A percentile compares a stretch with the other conserved stretches of the same genome.
These are phyloP conservation scores for Brenthis hecate DNA, from an alignment of 2,888 invertebrate species.

Conservation along the genomic window DNA sequence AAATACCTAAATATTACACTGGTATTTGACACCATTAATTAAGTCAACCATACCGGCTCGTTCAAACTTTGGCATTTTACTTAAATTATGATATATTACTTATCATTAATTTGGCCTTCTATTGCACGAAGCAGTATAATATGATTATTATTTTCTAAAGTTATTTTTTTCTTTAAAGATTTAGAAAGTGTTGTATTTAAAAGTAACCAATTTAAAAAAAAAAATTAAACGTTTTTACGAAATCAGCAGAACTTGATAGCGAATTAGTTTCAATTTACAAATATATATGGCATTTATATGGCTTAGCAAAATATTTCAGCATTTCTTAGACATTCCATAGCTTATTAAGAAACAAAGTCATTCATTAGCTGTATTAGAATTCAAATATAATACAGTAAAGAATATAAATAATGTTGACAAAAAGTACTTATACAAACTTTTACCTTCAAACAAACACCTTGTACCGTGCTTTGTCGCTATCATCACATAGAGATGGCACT, in stretches of 20 bases:
- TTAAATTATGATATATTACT: neutral
- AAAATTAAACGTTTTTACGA: too few relatives aligned
- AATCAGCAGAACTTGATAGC: too few relatives aligned
- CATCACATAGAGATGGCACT: slow-evolving; percentile 20
- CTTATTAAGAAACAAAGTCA: neutral
- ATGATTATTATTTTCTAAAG: too few relatives aligned
- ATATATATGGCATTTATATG: too few relatives aligned
- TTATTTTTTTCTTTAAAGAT: too few relatives aligned
- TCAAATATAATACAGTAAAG: neutral
- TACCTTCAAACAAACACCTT: neutral
- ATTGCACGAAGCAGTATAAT: slow-evolving; percentile 30
- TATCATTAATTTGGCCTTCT: slow-evolving; percentile 31
- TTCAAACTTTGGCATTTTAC: slow-evolving; percentile 34
- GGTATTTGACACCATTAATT: neutral
- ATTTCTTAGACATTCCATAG: too few relatives aligned
- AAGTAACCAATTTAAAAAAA: too few relatives aligned
- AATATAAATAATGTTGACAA: neutral
- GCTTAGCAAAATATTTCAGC: too few relatives aligned
- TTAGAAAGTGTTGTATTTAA: too few relatives aligned
- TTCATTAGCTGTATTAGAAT: neutral
- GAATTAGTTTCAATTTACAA: too few relatives aligned
- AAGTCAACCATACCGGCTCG: slow-evolving; percentile 22
- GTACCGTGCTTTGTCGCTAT: slow-evolving; percentile 14
- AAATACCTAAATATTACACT: neutral
- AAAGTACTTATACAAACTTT: too few relatives aligned